Evolutionary conservation across 2,797 vertebrate genomes (phyloP).

Genomic region (Garrulus glandarius): DNA sequence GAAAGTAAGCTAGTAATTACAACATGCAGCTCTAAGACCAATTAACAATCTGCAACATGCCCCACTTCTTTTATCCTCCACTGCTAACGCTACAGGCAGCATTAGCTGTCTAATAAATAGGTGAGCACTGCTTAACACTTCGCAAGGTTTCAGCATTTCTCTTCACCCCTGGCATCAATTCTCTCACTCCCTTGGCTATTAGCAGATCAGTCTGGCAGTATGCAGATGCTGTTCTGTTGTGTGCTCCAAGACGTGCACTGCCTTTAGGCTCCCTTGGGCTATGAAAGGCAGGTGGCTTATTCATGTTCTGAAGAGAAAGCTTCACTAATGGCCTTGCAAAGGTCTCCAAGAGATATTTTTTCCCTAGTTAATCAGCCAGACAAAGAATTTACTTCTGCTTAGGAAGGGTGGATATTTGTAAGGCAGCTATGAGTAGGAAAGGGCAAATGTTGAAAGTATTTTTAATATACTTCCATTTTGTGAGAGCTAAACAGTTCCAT

Average conservation of each 20-base stretch:
- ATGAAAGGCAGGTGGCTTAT: constrained; percentile 68
- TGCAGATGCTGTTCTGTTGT: constrained; percentile 54
- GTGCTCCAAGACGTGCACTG: constrained; percentile 38
- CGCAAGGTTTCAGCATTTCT: constrained; percentile 33
- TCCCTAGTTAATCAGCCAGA: constrained; percentile 14
- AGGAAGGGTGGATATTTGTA: neutral
- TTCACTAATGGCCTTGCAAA: constrained; percentile 45
- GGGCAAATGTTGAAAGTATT: constrained; percentile 6
- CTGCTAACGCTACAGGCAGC: constrained; percentile 55
- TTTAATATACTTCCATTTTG: constrained; percentile 2
- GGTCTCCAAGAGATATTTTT: constrained; percentile 19
- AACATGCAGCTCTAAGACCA: constrained; percentile 49
- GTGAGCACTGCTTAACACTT: constrained; percentile 55
- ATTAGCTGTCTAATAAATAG: constrained; percentile 66
- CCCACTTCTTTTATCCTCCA: constrained; percentile 63
- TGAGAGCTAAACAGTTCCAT: neutral
- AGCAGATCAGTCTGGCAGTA: constrained; percentile 59
- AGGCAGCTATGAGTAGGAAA: neutral
- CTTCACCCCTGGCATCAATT: constrained; percentile 32
- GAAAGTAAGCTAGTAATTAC: constrained; percentile 61
- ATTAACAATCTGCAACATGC: constrained; percentile 64
- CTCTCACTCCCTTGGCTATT: constrained; percentile 41
- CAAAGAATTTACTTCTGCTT: constrained; percentile 27
- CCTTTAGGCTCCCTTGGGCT: constrained; percentile 54
- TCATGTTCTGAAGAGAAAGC: constrained; percentile 44